Percentiles rank a stretch among this genome's conserved stretches.
These are phyloP conservation scores for Gymnodraco acuticeps DNA, from an alignment of 2,797 vertebrate species.

Conservation along the genomic window DNA sequence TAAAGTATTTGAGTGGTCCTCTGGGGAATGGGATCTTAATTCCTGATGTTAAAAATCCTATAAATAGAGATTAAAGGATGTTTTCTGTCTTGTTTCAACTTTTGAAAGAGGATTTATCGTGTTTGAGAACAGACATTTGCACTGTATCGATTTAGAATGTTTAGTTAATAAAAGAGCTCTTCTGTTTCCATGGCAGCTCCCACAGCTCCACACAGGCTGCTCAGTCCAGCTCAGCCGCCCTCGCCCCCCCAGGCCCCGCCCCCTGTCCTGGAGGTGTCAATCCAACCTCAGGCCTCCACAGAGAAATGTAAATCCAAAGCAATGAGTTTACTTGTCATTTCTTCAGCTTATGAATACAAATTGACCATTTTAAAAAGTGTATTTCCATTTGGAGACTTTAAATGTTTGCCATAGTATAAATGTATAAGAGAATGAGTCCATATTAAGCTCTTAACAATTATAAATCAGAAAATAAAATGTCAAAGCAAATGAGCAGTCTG, in stretches of 20 bases:
- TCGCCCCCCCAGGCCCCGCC: background rate
- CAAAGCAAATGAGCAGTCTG: too few species aligned
- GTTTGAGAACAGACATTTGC: background rate
- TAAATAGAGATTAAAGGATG: background rate
- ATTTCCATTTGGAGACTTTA: too few species aligned
- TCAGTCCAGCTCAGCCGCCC: background rate
- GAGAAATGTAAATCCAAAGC: too few species aligned
- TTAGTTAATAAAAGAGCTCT: too few species aligned
- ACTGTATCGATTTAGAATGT: too few species aligned
- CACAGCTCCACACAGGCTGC: background rate
- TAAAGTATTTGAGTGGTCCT: background rate
- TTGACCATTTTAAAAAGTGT: too few species aligned
- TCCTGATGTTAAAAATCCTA: background rate
- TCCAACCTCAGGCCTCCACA: background rate
- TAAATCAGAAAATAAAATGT: too few species aligned
- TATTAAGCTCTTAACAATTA: too few species aligned
- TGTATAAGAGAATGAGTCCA: too few species aligned
- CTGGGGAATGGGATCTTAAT: background rate
- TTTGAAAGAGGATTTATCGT: background rate
- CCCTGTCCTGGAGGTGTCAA: background rate
- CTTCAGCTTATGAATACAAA: too few species aligned
- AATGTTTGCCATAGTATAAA: too few species aligned
- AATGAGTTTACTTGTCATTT: too few species aligned
- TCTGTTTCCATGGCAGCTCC: background rate
- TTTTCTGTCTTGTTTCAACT: background rate